Evolutionary conservation across 2,113 vertebrate species (phyloP).

Genomic region (Oncorhynchus keta): DNA sequence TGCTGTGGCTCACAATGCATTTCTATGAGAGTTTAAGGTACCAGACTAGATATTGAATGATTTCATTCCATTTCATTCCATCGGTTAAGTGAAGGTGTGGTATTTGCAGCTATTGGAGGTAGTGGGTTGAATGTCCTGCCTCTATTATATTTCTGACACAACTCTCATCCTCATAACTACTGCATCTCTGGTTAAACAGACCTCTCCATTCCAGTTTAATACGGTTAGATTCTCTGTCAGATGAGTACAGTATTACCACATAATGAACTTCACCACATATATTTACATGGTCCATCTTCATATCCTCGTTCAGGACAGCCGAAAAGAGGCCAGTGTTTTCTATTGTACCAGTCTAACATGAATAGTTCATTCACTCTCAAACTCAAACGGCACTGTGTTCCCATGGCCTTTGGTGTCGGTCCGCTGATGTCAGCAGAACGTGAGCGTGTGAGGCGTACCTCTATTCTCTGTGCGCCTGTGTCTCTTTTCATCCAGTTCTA

Average conservation of each 20-base stretch:
- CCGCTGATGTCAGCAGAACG: conserved; percentile 61
- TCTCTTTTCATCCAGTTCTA: conserved; percentile 55
- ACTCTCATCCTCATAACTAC: too few species aligned
- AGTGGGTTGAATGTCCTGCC: conserved; percentile 22
- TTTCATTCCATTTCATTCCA: conserved; percentile 69
- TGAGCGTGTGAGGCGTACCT: conserved; percentile 6
- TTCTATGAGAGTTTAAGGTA: conserved; percentile 66
- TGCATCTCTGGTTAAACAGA: too few species aligned
- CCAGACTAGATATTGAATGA: conserved; percentile 67
- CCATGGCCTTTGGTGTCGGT: conserved; percentile 53
- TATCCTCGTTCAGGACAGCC: conserved; percentile 43
- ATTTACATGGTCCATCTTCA: conserved; percentile 36
- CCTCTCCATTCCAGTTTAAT: too few species aligned
- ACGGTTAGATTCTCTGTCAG: conserved; percentile 50
- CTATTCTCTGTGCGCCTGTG: conserved; percentile 1
- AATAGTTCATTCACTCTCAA: conserved; percentile 58
- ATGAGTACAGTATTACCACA: conserved; percentile 46
- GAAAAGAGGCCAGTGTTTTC: conserved; percentile 51
- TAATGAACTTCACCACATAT: conserved; percentile 31
- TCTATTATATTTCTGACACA: too few species aligned
- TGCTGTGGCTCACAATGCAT: conserved; percentile 58
- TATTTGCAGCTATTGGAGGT: conserved; percentile 51
- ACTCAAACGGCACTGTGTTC: conserved; percentile 55
- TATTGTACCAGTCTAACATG: conserved; percentile 38
- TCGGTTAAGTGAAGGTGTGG: conserved; percentile 49